Percentiles rank a stretch among this genome's conserved stretches.
Conservation (phyloP, 2,888 invertebrate genomes). For the Leucophora obtusa region DNA sequence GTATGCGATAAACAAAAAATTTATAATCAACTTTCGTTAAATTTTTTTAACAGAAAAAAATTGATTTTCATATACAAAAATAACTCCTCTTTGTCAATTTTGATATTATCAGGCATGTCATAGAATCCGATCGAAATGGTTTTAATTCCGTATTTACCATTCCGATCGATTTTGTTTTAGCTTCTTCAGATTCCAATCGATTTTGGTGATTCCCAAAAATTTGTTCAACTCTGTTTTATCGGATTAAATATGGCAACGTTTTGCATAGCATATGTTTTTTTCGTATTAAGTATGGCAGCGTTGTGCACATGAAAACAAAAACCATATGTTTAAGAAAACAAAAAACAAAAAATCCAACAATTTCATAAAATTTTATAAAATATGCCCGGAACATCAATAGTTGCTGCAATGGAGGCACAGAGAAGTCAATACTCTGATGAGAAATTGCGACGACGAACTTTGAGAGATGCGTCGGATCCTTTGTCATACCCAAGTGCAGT, state of each 20-base stretch:
- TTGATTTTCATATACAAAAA: no score
- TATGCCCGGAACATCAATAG: neutral
- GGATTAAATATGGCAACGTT: neutral
- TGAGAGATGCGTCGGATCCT: constrained; percentile 18
- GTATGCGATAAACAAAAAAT: no score
- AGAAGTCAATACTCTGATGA: neutral
- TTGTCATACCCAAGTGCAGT: constrained; percentile 9
- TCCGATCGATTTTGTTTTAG: neutral
- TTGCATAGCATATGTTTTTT: no score
- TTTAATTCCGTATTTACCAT: neutral
- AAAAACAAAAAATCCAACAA: no score
- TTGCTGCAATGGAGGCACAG: constrained; percentile 2
- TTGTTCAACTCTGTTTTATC: neutral
- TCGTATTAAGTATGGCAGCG: no score
- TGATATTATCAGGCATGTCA: neutral
- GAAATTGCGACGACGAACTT: no score
- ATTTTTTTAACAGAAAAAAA: no score
- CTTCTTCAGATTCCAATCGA: neutral
- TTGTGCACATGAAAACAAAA: neutral
- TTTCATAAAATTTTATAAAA: no score
- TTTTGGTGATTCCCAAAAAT: neutral
- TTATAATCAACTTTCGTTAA: no score
- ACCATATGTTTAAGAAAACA: no score
- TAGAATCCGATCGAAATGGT: neutral
- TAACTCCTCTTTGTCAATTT: no score